Evolutionary conservation across 2,888 invertebrate genomes (phyloP), one percentile per base, ranked within the genome.

Genomic region (Omphaloscelis lunosa): DNA sequence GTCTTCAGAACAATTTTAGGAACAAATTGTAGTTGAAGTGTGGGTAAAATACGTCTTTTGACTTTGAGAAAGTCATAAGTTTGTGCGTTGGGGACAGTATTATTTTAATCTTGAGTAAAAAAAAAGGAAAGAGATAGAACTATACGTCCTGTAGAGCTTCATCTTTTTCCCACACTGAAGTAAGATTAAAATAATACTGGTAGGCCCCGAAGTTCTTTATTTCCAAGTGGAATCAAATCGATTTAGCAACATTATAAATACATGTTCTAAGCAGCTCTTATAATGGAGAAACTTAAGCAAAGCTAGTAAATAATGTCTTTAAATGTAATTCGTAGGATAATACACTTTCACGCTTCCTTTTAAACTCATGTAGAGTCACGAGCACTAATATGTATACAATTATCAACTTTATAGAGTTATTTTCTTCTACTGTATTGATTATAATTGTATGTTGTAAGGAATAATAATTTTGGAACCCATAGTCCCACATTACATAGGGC

Each of bases 301-400:
- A 58, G 62, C 48, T 79, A 79, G n/a, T 15, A 23, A 58, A 45
- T 83, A 63, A 85, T 80, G 67, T 80, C 45, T 80, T 72, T 85
- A 72, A 80, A 85, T 73, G 11, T 59, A 59, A 61, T 61, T 80
- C 65, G 45, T 56, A 48, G 53, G 9, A 66, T 70, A 80, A 80
- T 80, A 84, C 72, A 62, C 48, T 61, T 71, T 80, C 61, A 84
- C 72, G 66, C 48, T 56, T 48, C 29, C 3, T 20, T 56, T 61
- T 34, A 29, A 48, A 61, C 45, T 27, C 9, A 23, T 66, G 15
- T n/a, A n/a, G n/a, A n/a, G n/a, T n/a, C n/a, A n/a, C n/a, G n/a
- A n/a, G n/a, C n/a, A n/a, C n/a, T n/a, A n/a, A n/a, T n/a, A n/a
- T n/a, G n/a, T n/a, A n/a, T n/a, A n/a, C n/a, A n/a, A n/a, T n/a